Evolutionary conservation across 2,113 vertebrate genomes (phyloP).

Genomic region (Sebastes schlegelii): DNA sequence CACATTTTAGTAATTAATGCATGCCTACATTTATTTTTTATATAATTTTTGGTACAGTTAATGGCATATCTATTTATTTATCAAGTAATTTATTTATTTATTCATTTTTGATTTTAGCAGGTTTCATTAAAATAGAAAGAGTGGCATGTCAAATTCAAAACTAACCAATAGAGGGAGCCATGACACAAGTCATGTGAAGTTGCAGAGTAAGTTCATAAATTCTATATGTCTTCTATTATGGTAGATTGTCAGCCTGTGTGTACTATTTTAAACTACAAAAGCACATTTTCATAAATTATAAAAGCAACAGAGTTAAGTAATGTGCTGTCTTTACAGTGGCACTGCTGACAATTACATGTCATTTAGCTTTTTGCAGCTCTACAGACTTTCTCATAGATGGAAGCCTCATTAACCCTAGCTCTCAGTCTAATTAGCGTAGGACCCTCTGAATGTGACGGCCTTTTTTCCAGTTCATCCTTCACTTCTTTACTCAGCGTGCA

Average conservation of each 20-base stretch:
- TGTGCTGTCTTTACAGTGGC: background rate
- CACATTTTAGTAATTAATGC: too few relatives aligned
- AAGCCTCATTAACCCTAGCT: background rate
- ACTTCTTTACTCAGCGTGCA: background rate
- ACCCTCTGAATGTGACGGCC: background rate
- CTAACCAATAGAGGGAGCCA: constrained; percentile 64
- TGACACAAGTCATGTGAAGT: background rate
- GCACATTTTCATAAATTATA: background rate
- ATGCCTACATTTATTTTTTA: too few relatives aligned
- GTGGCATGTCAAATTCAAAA: background rate
- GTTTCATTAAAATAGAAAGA: background rate
- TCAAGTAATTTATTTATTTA: too few relatives aligned
- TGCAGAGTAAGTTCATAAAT: fast-evolving
- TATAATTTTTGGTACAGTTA: too few relatives aligned
- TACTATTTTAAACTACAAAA: background rate
- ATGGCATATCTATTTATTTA: too few relatives aligned
- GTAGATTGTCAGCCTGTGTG: background rate
- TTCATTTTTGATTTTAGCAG: too few relatives aligned
- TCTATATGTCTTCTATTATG: background rate
- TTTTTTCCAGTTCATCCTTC: background rate
- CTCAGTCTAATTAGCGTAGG: background rate
- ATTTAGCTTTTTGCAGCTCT: background rate
- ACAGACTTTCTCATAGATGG: background rate
- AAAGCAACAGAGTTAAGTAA: background rate
- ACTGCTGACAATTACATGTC: background rate